phyloP scores from a whole-genome alignment of 2,113 vertebrate genomes.

The Urocynchramus pylzowi region DNA sequence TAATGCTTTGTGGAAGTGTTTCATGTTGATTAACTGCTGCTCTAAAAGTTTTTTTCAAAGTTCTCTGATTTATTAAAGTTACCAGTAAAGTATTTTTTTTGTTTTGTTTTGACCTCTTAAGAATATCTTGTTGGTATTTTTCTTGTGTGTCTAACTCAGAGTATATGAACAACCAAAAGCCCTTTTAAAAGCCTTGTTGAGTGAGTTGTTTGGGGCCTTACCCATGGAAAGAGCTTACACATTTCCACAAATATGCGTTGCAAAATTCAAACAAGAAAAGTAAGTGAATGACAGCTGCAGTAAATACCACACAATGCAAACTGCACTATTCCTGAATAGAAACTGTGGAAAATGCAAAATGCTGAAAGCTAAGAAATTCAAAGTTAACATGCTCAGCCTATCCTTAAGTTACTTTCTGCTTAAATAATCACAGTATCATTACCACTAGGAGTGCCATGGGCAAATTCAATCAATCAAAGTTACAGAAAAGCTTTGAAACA shows the following conservation, averaged over 20 bases:
- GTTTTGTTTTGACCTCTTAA: not conserved
- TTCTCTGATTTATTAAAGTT: not conserved
- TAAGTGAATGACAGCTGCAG: not conserved
- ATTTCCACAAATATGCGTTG: not conserved
- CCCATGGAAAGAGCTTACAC: not conserved
- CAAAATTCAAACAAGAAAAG: not conserved
- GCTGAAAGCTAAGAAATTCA: not conserved
- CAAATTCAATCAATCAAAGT: conserved; percentile 28
- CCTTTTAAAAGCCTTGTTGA: not conserved
- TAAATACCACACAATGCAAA: not conserved
- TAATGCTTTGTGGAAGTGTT: not conserved
- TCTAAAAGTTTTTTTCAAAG: not conserved
- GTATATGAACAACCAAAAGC: not conserved
- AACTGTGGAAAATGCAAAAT: not conserved
- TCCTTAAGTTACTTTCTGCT: not conserved
- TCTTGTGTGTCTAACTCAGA: not conserved
- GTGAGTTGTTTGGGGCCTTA: not conserved
- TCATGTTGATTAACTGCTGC: not conserved
- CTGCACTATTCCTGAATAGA: not conserved
- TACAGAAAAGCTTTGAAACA: not conserved
- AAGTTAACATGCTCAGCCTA: not conserved
- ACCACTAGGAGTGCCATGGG: not conserved
- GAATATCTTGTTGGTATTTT: not conserved
- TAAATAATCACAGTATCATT: conserved; percentile 14
- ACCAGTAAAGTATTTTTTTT: not conserved